phyloP scores from a whole-genome alignment of 2,797 vertebrate species.

The Centropyge bicolor region DNA sequence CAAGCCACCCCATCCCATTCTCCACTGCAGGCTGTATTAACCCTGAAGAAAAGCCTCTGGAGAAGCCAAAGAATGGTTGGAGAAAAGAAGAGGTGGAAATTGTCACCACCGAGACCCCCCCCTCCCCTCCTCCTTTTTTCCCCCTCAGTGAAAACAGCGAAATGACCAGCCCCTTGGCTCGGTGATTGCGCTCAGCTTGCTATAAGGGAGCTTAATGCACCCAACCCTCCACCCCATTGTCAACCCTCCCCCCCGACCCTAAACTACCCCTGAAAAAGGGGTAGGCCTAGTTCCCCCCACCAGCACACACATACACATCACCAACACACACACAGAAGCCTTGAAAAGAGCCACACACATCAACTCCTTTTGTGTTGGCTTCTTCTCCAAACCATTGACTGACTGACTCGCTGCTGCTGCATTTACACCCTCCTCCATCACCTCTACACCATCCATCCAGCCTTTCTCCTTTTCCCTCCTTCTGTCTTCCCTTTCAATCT shows the following conservation, averaged over 20 bases:
- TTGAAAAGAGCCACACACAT: conserved; percentile 94
- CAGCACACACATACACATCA: conserved; percentile 54
- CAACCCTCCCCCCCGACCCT: conserved; percentile 83
- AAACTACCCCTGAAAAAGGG: conserved; percentile 60
- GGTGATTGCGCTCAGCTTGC: conserved; percentile 73
- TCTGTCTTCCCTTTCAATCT: conserved; percentile 41
- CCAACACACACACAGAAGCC: conserved; percentile 70
- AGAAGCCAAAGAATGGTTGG: conserved; percentile 77
- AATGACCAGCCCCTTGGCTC: conserved; percentile 79
- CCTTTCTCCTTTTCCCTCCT: conserved; percentile 8
- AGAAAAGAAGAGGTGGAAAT: conserved; percentile 84
- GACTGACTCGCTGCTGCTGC: conserved; percentile 60
- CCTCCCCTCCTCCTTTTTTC: conserved; percentile 81
- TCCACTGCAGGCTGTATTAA: conserved; percentile 78
- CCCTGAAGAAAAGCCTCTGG: conserved; percentile 74
- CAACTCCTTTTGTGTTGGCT: conserved; percentile 92
- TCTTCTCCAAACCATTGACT: conserved; percentile 80
- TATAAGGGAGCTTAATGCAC: conserved; percentile 88
- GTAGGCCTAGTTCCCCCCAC: conserved; percentile 7
- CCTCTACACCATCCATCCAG: conserved; percentile 24
- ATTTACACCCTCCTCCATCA: conserved; percentile 61
- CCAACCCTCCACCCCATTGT: conserved; percentile 75
- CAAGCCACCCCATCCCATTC: conserved; percentile 65
- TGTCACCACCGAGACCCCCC: conserved; percentile 86
- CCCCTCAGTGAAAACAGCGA: conserved; percentile 72